Evolutionary conservation across 2,113 vertebrate species (phyloP).

Genomic region (Python bivittatus): DNA sequence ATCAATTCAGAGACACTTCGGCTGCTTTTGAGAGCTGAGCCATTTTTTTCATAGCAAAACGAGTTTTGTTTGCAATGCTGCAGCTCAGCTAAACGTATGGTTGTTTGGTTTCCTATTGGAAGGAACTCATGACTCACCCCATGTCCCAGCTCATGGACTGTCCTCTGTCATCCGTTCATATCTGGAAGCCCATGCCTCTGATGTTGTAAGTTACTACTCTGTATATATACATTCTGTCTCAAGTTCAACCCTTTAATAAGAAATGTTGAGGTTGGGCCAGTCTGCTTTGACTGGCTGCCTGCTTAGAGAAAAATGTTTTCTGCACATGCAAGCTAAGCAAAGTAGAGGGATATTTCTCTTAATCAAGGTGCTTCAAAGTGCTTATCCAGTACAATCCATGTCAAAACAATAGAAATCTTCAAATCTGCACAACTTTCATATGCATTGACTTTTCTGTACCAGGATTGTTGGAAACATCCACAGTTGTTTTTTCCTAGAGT

Average conservation of each 20-base stretch:
- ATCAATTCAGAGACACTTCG: background rate
- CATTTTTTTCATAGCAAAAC: background rate
- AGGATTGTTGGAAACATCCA: background rate
- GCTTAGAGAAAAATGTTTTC: background rate
- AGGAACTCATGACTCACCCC: background rate
- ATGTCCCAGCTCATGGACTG: background rate
- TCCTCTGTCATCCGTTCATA: background rate
- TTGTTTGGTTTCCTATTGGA: background rate
- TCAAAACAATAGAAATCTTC: background rate
- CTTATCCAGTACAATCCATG: background rate
- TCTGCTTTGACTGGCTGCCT: background rate
- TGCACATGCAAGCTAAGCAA: background rate
- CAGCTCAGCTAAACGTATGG: background rate
- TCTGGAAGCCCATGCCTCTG: background rate
- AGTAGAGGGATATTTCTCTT: background rate
- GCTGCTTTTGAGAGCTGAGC: background rate
- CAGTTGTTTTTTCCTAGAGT: background rate
- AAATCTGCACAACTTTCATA: background rate
- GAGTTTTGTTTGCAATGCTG: background rate
- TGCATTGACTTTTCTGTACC: background rate
- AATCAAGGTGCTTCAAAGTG: background rate
- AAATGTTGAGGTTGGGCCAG: background rate
- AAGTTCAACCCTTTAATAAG: background rate
- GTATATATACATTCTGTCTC: background rate
- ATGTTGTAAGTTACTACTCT: background rate